phyloP scores from a whole-genome alignment of 1,140 invertebrate genomes.

The Hylaeus anthracinus region DNA sequence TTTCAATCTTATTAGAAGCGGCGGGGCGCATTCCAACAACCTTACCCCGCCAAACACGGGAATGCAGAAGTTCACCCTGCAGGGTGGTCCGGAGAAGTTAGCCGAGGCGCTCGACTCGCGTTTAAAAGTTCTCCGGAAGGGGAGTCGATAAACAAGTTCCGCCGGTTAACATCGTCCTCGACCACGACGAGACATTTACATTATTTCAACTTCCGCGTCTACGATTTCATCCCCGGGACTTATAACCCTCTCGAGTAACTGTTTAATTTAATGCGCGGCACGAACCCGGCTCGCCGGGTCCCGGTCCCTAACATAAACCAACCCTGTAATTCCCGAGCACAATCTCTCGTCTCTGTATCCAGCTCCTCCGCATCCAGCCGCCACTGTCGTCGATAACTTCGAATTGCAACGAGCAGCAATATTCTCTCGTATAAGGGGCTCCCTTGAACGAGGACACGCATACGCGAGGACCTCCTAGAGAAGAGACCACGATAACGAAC shows the following conservation, averaged over 20 bases:
- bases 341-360: background rate
- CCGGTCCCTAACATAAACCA: constrained; percentile 13
- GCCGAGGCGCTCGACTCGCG: background rate
- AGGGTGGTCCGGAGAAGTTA: background rate
- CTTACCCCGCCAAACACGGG: background rate
- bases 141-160: background rate
- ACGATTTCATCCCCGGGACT: background rate
- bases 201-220: constrained; percentile 11
- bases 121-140: background rate
- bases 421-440: constrained; percentile 29
- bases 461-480: background rate
- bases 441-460: constrained; percentile 16
- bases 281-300: background rate
- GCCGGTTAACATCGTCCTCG: background rate
- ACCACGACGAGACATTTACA: background rate
- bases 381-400: constrained; percentile 40
- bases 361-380: constrained; percentile 1
- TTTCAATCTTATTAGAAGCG: constrained; percentile 8
- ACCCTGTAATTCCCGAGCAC: background rate
- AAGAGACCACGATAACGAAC: background rate
- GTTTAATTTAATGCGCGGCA: constrained; percentile 4
- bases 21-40: background rate
- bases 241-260: background rate
- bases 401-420: constrained; percentile 41
- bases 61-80: background rate